Evolutionary conservation across 2,888 invertebrate species (phyloP), one percentile per base, ranked within the genome.

Genomic region (Oeneis ivallda): DNA sequence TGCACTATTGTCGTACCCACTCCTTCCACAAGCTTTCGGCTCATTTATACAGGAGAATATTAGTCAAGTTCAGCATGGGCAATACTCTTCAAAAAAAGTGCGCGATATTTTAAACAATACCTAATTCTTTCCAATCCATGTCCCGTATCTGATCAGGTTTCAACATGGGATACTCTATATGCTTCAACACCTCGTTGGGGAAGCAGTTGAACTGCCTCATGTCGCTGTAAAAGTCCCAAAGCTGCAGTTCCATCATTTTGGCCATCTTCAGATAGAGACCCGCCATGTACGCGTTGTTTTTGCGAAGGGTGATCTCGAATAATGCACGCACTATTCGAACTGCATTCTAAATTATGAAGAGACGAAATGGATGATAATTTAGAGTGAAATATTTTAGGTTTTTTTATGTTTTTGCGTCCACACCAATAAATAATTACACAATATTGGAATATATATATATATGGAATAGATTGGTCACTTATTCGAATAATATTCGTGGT

Each of bases 231-330:
- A 94, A 95, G 72, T 95, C 94, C 99, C 99, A 99, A 73, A 96
- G 94, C 78, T 97, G 96, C 4, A 96, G 94, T 81, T 99, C 99
- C 70, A 99, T 93, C 95, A 98, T 98, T 89, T 98, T 98, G 41
- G 98, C 95, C 79, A 99, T 93, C 74, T 93, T 94, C 0, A 99
- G 93, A 72, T 99, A 95, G 7, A 97, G 92, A 0, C 95, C 96
- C 0, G 99, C 95, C 93, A 99, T 94, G 71, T 97, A 93, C 0
- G 99, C 96, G 93, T 97, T 98, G 80, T 97, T 98, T 76, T 96
- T 96, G 37, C 97, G 94, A 7, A 99, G 88, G 0, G 97, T 96
- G 70, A 99, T 96, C 79, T 99, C 99, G 86, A 99, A 99, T 43
- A 99, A 87, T 0, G 98, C 98, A 49, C 99, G 93, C 8, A 96